Percentiles rank a stretch among this genome's conserved stretches.
Evolutionary conservation across 2,888 invertebrate species (phyloP).

Genomic region (Mesoligia furuncula): DNA sequence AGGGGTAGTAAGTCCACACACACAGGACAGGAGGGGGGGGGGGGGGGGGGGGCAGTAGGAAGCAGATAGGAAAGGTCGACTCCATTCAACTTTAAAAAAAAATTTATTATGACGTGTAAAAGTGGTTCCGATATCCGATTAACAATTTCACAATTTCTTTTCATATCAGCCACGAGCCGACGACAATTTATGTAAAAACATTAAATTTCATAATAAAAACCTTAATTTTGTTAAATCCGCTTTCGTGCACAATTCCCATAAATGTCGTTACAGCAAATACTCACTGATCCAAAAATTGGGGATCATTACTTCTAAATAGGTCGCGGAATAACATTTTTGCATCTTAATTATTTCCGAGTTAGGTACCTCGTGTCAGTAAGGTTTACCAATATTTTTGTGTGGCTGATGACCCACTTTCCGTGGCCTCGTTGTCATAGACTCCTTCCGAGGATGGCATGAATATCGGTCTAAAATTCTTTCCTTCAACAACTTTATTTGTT

Average conservation of each 20-base stretch:
- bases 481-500: neutral
- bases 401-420: slow-evolving; percentile 31
- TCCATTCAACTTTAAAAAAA: neutral
- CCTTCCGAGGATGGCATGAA: neutral
- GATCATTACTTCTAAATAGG: slow-evolving; percentile 40
- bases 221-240: slow-evolving; percentile 20
- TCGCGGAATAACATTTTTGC: slow-evolving; percentile 41
- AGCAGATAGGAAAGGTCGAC: neutral
- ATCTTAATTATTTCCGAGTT: slow-evolving; percentile 42
- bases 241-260: slow-evolving; percentile 52
- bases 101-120: neutral
- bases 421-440: slow-evolving; percentile 20
- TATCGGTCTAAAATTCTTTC: neutral
- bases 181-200: slow-evolving; percentile 11
- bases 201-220: slow-evolving; percentile 7
- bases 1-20: too few relatives aligned
- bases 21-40: too few relatives aligned
- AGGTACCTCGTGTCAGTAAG: neutral
- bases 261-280: slow-evolving; percentile 39
- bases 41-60: too few relatives aligned
- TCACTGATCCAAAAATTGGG: slow-evolving; percentile 22
- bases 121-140: neutral
- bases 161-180: neutral
- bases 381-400: slow-evolving; percentile 29
- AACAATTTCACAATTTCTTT: neutral